phyloP scores from a whole-genome alignment of 2,113 vertebrate genomes.

The Sminthopsis crassicaudata region DNA sequence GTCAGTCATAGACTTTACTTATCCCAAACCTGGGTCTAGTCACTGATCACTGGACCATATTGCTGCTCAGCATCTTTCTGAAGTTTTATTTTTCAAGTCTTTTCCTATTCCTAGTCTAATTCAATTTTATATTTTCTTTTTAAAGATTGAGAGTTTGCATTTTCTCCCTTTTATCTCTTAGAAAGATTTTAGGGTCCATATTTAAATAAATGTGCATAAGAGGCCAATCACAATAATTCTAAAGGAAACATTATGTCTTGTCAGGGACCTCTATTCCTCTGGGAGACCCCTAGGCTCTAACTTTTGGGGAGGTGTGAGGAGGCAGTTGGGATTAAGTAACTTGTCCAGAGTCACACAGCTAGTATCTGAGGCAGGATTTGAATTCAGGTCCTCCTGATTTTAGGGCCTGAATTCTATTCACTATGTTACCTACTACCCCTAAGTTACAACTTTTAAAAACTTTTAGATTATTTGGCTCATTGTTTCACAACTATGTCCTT shows the following conservation, averaged over 20 bases:
- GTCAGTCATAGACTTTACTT: not conserved
- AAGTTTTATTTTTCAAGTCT: not conserved
- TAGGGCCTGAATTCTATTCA: too few species aligned
- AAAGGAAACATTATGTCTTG: not conserved
- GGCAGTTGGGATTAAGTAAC: not conserved
- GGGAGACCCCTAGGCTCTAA: not conserved
- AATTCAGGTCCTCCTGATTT: too few species aligned
- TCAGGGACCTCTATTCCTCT: not conserved
- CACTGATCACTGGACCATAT: not conserved
- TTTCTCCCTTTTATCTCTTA: not conserved
- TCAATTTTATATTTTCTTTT: slow-evolving; percentile 24
- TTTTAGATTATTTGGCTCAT: too few species aligned
- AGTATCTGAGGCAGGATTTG: not conserved
- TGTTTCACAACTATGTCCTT: too few species aligned
- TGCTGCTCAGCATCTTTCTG: not conserved
- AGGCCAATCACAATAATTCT: not conserved
- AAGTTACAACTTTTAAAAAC: too few species aligned
- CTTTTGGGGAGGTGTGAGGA: not conserved
- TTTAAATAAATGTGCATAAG: slow-evolving; percentile 31
- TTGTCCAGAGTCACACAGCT: not conserved
- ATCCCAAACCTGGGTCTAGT: not conserved
- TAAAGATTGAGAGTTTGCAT: slow-evolving; percentile 13
- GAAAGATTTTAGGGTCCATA: slow-evolving; percentile 45
- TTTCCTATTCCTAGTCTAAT: slow-evolving; percentile 23
- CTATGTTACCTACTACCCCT: too few species aligned